Base-by-base conservation (phyloP, 2,888 invertebrate genomes). In the Pristionchus exspectatus region DNA sequence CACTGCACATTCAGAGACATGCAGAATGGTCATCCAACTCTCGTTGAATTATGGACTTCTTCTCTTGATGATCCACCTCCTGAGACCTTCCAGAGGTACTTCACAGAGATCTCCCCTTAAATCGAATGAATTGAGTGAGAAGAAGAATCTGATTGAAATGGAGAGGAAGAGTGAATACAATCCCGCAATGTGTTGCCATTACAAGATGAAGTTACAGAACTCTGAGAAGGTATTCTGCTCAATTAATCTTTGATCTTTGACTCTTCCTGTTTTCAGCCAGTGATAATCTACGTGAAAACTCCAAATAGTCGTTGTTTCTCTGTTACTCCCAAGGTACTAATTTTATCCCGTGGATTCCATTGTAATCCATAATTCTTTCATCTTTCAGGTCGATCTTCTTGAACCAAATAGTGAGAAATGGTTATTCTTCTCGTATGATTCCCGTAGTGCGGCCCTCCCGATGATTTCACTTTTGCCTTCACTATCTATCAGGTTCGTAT, bases 291-390 rank as follows among this genome's bases (percentile, higher is more conserved):
- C 44, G 50, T 86, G 24, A 44, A 54, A 18, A 44, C 63, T 30
- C 86, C 86, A 12, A n/a, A 86, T n/a, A 86, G 44, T 66, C 86
- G 66, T 24, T 66, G 44, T 86, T 86, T 86, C 86, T 63, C 38
- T 9, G 63, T 66, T 86, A 63, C 63, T n/a, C 86, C 86, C 21
- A 86, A 86, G 69, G 86, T 86, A 38, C 56, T 24, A 18, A 27
- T 56, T 56, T 24, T 85, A 16, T 59, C 24, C 44, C 81, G 7
- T 38, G 81, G 44, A 16, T 21, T 14, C 21, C 72, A 44, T 44
- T 24, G 44, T 77, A 33, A 44, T 77, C 72, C 72, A 33, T 72
- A 33, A 9, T 33, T 72, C 30, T 72, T 27, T n/a, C 30, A 24
- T 84, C 21, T 30, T 9, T 56, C 59, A 86, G 86, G 66, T 86